Base-by-base conservation (phyloP, 2,797 vertebrate genomes). In the Myotis findleyi region DNA sequence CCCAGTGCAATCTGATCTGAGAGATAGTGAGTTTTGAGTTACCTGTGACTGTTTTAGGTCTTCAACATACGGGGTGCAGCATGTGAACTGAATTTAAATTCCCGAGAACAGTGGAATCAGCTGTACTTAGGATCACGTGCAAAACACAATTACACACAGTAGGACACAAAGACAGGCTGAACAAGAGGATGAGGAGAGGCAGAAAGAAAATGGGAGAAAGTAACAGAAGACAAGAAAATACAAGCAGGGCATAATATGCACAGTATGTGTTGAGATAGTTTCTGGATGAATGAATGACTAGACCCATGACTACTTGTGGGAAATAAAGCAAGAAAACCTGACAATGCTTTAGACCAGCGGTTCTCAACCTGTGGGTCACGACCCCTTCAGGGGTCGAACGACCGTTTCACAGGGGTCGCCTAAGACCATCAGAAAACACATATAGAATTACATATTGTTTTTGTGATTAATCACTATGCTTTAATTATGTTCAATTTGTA, bases 21-120 rank as follows among this genome's bases (percentile, higher is more conserved):
- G 53, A 73, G 88, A 75, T 0, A 41, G 36, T 83, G 85, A 91
- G 87, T 94, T 93, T 68, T 6, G 47, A 62, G 64, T 66, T 64
- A 64, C 33, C 93, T 81, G 5, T 64, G 47, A 68, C 72, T 83
- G 72, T 68, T 94, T 88, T 17, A 23, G 59, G 59, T 82, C 88
- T 72, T 83, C 80, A 94, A 44, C 33, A 89, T 0, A 21, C 7
- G 57, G 51, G 86, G 12, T 13, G 47, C 0, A 68, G 82, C 27
- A 55, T 36, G 49, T 33, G 84, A 62, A 66, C 53, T 4, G 72
- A 93, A 93, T 57, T 90, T 51, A 82, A 90, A 76, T 87, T 92
- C 86, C 83, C 14, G 47, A 88, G n/a, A 84, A 57, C 16, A 21
- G 93, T 20, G 68, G 27, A 51, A 64, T 91, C 33, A 87, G 72